Base-by-base conservation (phyloP, 2,113 vertebrate genomes). In the Ia io region DNA sequence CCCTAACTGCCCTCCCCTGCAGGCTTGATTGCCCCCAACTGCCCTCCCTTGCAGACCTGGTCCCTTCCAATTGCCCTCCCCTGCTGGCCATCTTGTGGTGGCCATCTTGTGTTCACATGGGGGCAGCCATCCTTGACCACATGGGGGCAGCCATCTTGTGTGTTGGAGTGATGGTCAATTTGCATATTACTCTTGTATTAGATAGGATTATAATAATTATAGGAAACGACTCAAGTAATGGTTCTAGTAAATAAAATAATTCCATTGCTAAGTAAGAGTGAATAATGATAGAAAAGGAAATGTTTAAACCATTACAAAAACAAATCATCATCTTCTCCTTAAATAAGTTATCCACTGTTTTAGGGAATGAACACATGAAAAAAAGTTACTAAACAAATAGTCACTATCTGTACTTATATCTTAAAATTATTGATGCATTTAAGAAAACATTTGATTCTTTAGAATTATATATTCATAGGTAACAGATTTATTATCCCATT, bases 191-290 rank as follows among this genome's bases (percentile, higher is more conserved):
- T n/a, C n/a, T n/a, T n/a, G n/a, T n/a, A n/a, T n/a, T n/a, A n/a
- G n/a, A n/a, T n/a, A n/a, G n/a, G n/a, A 37, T 37, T 37, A 16
- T 16, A 80, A 88, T n/a, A 78, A 84, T 89, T 88, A 78, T 86
- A 92, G 44, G 94, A 84, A 94, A 84, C 44, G 65, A 93, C 23
- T 82, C 2, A 63, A 79, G 10, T 37, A 37, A 65, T 67, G 0
- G 7, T 69, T 93, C 32, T 85, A 40, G 32, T 73, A 92, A 95
- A 95, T 74, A 32, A 88, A 85, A 95, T 74, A 2, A 51, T 65
- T 8, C 32, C 42, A 28, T 49, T 63, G 32, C 4, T 83, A 86
- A 93, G 28, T 32, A 67, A 77, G 67, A 93, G 47, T 71, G 14
- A 71, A 53, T 32, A 35, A 84, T 23, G 13, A 32, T 37, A 67